Base-by-base conservation (phyloP, 1,140 invertebrate genomes). In the Drosophila santomea region DNA sequence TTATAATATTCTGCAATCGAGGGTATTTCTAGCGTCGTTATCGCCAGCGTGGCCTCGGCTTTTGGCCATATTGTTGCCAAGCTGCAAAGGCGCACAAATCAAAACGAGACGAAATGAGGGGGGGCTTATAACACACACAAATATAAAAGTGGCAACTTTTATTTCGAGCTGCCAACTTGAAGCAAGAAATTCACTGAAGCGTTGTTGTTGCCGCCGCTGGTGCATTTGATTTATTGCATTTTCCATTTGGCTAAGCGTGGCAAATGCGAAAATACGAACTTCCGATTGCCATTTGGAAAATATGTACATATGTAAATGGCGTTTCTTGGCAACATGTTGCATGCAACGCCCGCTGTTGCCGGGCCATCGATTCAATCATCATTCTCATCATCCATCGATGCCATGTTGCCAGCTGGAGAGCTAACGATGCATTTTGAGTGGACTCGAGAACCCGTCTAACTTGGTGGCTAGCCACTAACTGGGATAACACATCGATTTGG, bases 201-300 rank as follows among this genome's bases (percentile, higher is more conserved):
- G 68, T 66, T 67, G 45, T 57, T 74, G 66, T 64, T 64, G 43
- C 17, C 41, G 54, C 59, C 20, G 43, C 4, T 74, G 59, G 51
- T 48, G 23, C 48, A 55, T 76, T 77, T 77, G 74, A 77, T 69
- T 77, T 77, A 77, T 77, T 78, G 59, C 68, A 51, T 78, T 74
- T 71, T 75, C 56, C 64, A 62, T 81, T 67, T 66, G 56, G 64
- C 72, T 50, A 58, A 80, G 78, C 73, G 60, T 81, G 78, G 66
- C 62, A 76, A 81, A 74, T 75, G 80, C 51, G 61, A 76, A 60
- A 81, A 80, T 66, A 36, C 66, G 41, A 68, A 78, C 79, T 82
- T 82, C 79, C 79, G 79, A 78, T 80, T 68, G 69, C 55, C 62
- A 57, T 76, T 76, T 59, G 50, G 43, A 52, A 48, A 67, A 64